phyloP scores from a whole-genome alignment of 2,797 vertebrate genomes.

The Rhadinocentrus ornatus region DNA sequence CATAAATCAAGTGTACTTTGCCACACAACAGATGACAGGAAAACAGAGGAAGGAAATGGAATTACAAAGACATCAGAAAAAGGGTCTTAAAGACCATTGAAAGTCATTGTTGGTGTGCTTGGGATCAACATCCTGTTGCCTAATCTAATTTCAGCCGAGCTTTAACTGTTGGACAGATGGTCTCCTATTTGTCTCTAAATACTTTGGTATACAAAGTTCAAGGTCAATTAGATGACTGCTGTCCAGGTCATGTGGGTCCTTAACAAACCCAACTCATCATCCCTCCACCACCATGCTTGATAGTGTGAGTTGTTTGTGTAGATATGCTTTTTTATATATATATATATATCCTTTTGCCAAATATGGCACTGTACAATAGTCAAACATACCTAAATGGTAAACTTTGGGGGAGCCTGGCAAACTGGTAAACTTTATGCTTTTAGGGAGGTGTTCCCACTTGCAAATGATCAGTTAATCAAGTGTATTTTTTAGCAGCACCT shows the following conservation, averaged over 20 bases:
- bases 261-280: too few species aligned
- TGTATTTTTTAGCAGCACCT: background rate
- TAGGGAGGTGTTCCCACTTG: background rate
- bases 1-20: background rate
- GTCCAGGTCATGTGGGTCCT: background rate
- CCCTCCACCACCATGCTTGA: background rate
- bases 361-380: background rate
- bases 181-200: background rate
- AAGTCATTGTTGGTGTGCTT: background rate
- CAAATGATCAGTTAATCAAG: background rate
- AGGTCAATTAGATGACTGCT: background rate
- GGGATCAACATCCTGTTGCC: background rate
- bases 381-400: background rate
- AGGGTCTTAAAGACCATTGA: background rate
- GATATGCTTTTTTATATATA: background rate
- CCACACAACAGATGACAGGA: background rate
- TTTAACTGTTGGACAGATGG: conserved; percentile 1
- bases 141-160: background rate
- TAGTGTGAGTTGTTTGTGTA: background rate
- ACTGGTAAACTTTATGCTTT: background rate
- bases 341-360: background rate
- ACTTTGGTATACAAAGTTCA: background rate
- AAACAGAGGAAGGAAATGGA: background rate
- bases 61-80: background rate
- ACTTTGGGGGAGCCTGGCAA: too few species aligned